Evolutionary conservation across 1,140 invertebrate genomes (phyloP).

Genomic region (Ceratosolen solmsi): DNA sequence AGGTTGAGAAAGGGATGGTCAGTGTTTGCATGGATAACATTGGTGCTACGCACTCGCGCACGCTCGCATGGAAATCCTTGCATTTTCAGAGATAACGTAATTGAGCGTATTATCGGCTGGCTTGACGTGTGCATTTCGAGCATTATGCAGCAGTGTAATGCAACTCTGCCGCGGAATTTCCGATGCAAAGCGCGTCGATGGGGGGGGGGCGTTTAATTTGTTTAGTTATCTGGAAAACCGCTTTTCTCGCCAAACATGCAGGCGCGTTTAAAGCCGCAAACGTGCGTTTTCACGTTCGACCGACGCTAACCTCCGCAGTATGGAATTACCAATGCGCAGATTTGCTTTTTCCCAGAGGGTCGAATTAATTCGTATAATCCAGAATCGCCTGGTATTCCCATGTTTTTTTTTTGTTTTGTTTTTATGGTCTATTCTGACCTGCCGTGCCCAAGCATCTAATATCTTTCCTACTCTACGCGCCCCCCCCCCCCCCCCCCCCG

Average conservation of each 20-base stretch:
- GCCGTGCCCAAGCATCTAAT: background rate
- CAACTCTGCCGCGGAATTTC: background rate
- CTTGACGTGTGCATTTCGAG: background rate
- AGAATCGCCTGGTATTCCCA: background rate
- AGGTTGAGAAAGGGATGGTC: no score
- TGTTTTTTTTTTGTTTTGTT: background rate
- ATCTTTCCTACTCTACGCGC: background rate
- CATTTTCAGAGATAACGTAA: background rate
- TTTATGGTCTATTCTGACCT: background rate
- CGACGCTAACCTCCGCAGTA: background rate
- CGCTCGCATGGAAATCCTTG: background rate
- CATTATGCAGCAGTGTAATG: conserved; percentile 11
- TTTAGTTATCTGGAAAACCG: conserved; percentile 30
- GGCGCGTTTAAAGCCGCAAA: background rate
- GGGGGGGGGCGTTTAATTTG: conserved; percentile 3
- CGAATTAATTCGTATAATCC: background rate
- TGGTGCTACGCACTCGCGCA: background rate
- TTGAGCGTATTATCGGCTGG: background rate
- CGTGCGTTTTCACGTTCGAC: background rate
- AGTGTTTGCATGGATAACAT: background rate
- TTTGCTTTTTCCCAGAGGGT: background rate
- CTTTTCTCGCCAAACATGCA: conserved; percentile 14
- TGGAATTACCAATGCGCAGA: background rate
- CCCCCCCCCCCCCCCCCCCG: background rate
- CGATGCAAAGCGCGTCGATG: background rate